Evolutionary conservation across 1,140 invertebrate species (phyloP), one percentile per base, ranked within the genome.

Genomic region (Meloidogyne hapla): DNA sequence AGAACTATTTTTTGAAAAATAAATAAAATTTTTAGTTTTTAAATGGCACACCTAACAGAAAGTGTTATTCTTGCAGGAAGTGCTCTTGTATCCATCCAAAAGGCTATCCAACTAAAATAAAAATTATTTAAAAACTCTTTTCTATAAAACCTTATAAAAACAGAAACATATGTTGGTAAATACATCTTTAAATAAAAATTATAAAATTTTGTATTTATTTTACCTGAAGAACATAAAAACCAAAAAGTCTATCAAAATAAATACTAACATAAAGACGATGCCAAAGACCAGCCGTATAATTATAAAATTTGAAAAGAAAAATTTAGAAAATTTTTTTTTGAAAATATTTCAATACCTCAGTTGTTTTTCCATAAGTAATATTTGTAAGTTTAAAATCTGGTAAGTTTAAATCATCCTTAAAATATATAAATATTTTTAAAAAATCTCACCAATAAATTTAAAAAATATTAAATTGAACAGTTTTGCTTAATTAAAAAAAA

Each of bases 1-100:
- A 2, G 85, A 85, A 38, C 77, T 78, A 72, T 77, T 76, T 72
- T 21, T 26, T 13, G 21, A 8, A 71, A 40, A 13, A 15, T 23
- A 45, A 65, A n/a, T 10, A 42, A n/a, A 21, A n/a, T 21, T 56
- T 10, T 12, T 38, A 6, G 21, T 2, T 5, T 2, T 6, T n/a
- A 56, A n/a, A 56, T 56, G 2, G 8, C n/a, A 33, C n/a, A 63
- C 65, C 81, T 83, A 26, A 82, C 83, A 21, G 81, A 82, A 15
- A 82, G 71, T 6, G 81, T 82, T 38, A 82, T 84, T 65, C 83
- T 75, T 10, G 85, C 84, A 21, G 84, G 85, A 15, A 86, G 68
- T 12, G 85, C 85, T n/a, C 83, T 76, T 1, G 85, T 84, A 73
- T 86, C 84, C 85, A 86, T 83, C 86, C 86, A 86, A 73, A 86